Evolutionary conservation across 1,140 invertebrate species (phyloP).

Genomic region (Habropoda laboriosa): DNA sequence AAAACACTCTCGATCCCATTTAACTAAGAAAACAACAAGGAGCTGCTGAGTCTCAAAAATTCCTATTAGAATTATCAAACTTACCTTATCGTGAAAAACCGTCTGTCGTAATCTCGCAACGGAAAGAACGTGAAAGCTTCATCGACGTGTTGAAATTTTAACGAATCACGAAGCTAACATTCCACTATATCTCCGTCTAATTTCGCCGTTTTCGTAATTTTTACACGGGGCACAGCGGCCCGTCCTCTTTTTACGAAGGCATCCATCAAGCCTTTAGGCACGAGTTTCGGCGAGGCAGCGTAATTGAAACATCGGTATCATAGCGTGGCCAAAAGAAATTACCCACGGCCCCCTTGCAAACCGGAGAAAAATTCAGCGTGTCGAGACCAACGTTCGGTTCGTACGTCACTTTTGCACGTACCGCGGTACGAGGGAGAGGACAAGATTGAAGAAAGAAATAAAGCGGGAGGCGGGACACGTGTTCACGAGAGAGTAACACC

Average conservation of each 20-base stretch:
- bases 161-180: neutral
- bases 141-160: too few species aligned
- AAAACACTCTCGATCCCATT: too few species aligned
- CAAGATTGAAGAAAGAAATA: slow-evolving; percentile 17
- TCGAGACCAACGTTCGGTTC: slow-evolving; percentile 16
- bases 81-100: too few species aligned
- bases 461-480: slow-evolving; percentile 59
- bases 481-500: slow-evolving; percentile 73
- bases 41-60: too few species aligned
- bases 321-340: slow-evolving; percentile 39
- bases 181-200: too few species aligned
- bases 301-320: slow-evolving; percentile 49
- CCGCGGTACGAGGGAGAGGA: slow-evolving; percentile 1
- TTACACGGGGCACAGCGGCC: neutral
- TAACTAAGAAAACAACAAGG: too few species aligned
- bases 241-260: neutral
- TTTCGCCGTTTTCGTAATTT: neutral
- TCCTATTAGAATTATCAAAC: too few species aligned
- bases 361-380: slow-evolving; percentile 29
- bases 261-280: neutral
- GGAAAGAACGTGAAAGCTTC: too few species aligned
- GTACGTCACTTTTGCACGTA: slow-evolving; percentile 50
- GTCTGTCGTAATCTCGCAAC: too few species aligned
- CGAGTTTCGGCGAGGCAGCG: slow-evolving; percentile 13
- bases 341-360: neutral